Evolutionary conservation across 1,140 invertebrate genomes (phyloP).

Genomic region (Drosophila cardini): DNA sequence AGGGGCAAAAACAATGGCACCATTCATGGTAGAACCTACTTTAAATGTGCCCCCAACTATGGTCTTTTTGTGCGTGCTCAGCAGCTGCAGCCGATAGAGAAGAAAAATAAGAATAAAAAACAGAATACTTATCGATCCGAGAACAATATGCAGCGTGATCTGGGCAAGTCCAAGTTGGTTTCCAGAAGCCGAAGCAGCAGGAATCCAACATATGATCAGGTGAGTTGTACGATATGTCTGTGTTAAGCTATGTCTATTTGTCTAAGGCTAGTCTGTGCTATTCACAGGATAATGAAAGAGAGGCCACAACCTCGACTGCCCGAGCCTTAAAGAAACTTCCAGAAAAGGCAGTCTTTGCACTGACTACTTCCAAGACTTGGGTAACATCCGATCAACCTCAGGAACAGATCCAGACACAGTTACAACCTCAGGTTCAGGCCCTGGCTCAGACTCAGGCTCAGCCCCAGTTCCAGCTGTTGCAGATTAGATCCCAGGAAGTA

Average conservation of each 20-base stretch:
- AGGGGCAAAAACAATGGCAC: slow-evolving; percentile 97
- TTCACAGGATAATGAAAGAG: slow-evolving; percentile 40
- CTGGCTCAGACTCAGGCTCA: too few relatives aligned
- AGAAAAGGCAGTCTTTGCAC: slow-evolving; percentile 23
- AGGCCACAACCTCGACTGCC: slow-evolving; percentile 9
- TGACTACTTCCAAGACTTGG: slow-evolving; percentile 36
- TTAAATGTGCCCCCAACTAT: slow-evolving; percentile 92
- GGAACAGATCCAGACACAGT: not conserved
- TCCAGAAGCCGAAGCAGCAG: slow-evolving; percentile 36
- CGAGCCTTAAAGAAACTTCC: slow-evolving; percentile 9
- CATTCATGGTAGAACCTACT: slow-evolving; percentile 92
- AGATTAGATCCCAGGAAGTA: not conserved
- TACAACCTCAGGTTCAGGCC: not conserved
- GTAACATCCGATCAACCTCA: slow-evolving; percentile 21
- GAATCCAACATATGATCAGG: slow-evolving; percentile 56
- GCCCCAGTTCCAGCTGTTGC: too few relatives aligned
- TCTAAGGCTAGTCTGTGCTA: not conserved
- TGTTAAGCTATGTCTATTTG: not conserved
- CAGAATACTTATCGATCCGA: slow-evolving; percentile 22
- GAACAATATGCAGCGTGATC: slow-evolving; percentile 57
- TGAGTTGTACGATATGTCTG: slow-evolving; percentile 15
- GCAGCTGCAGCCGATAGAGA: slow-evolving; percentile 87
- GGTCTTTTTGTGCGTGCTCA: slow-evolving; percentile 93
- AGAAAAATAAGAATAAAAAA: slow-evolving; percentile 41
- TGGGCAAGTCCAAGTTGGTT: slow-evolving; percentile 31